These are phyloP conservation scores for Equus quagga DNA, from an alignment of 2,113 vertebrate species.

Conservation along the genomic window DNA sequence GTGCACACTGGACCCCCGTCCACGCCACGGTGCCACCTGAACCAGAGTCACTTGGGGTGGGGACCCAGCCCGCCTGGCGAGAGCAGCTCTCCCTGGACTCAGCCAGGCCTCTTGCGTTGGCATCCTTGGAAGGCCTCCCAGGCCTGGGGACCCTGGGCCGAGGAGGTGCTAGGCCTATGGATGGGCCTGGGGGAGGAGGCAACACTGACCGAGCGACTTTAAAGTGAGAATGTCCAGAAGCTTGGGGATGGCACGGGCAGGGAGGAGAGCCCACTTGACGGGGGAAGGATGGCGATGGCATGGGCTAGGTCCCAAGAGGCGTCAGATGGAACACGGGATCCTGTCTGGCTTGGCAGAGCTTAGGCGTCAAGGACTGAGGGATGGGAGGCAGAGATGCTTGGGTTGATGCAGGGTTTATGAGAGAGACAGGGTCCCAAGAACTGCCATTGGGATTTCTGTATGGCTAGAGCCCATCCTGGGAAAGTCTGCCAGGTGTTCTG, in stretches of 20 bases:
- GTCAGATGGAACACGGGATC: not conserved
- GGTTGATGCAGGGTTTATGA: not conserved
- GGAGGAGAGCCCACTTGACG: no score
- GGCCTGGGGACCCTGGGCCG: not conserved
- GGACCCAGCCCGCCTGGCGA: not conserved
- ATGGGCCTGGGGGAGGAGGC: not conserved
- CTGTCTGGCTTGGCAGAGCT: not conserved
- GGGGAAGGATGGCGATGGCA: not conserved
- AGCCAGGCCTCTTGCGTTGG: not conserved
- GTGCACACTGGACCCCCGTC: not conserved
- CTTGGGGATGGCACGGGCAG: not conserved
- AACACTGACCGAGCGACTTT: rapidly evolving
- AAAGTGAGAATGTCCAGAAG: not conserved
- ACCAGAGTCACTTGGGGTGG: not conserved
- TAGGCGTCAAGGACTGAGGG: not conserved
- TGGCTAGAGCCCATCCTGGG: not conserved
- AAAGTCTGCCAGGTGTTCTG: not conserved
- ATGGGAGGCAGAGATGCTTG: not conserved
- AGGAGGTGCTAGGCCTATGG: not conserved
- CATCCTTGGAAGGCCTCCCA: not conserved
- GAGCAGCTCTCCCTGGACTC: not conserved
- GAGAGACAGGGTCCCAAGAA: not conserved
- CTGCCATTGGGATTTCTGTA: not conserved
- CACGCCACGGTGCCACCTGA: not conserved
- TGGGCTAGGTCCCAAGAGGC: no score